These are phyloP conservation scores for Muscicapa comitata DNA, from an alignment of 2,797 vertebrate genomes.

Conservation along the genomic window DNA sequence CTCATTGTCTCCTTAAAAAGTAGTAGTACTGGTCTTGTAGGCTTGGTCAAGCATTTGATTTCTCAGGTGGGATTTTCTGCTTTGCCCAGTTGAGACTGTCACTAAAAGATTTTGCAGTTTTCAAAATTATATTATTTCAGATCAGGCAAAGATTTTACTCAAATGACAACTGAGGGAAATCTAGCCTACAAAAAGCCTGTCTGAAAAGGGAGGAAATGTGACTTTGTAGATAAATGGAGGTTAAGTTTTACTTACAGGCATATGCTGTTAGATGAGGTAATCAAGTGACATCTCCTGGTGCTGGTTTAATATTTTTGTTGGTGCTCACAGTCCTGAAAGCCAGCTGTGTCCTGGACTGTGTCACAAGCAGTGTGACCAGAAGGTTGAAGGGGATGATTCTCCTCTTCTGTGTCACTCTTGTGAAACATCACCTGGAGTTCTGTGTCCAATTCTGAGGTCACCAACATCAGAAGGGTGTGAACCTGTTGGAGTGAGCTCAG, in stretches of 20 bases:
- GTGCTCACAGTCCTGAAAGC: fast-evolving
- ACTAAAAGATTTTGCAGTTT: neutral
- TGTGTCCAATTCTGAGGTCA: neutral
- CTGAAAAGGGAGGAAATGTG: neutral
- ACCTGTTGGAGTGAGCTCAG: neutral
- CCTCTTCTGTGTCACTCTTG: neutral
- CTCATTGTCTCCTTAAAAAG: neutral
- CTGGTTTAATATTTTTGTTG: neutral
- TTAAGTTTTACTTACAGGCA: neutral
- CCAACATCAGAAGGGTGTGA: neutral
- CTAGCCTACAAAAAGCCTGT: neutral
- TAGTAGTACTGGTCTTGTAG: neutral
- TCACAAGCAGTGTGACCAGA: neutral
- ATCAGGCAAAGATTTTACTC: neutral
- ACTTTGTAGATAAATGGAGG: neutral
- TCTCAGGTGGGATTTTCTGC: neutral
- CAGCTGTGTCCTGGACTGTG: neutral
- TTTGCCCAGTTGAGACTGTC: neutral
- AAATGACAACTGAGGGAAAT: neutral
- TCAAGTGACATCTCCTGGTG: neutral
- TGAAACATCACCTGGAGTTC: neutral
- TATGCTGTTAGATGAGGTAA: neutral
- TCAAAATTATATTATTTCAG: neutral
- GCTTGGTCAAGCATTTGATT: neutral
- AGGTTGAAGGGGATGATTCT: neutral